Base-by-base conservation (phyloP, 2,797 vertebrate species). In the Philypnodon macrostomus region DNA sequence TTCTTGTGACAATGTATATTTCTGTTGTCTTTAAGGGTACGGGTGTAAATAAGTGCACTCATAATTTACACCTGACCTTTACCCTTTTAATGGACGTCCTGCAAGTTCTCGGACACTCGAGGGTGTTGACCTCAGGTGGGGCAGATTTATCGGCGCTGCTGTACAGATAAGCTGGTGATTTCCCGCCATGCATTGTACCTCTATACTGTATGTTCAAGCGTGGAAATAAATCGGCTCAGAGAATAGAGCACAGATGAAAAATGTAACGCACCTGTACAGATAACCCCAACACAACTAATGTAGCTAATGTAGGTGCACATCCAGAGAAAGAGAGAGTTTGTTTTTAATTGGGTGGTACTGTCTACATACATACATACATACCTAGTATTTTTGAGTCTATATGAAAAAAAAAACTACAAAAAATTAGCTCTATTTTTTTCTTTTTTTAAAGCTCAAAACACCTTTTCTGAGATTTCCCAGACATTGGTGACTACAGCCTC, bases 41-140 rank as follows among this genome's bases (percentile, higher is more conserved):
- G 36, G 34, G 29, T 24, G 40, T 56, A 62, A 58, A 62, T 61
- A 31, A 53, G 17, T 17, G 15, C 5, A 76, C 73, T 59, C 41
- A 47, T 51, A 59, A 44, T 38, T 69, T 34, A 26, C 37, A 44
- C n/a, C 49, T 69, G 46, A 14, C 45, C 34, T 73, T 75, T 63
- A 55, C 41, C 64, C 53, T 65, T 66, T 69, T 44, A 76, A 73
- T 68, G 40, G 60, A 70, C 62, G 54, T 68, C 47, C 36, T 2
- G 44, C 36, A 53, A 74, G 77, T 77, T 34, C 30, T 44, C 12
- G 15, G 36, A 69, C 52, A 41, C 51, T 17, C 29, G 2, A 11
- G 37, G 51, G 37, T 19, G 34, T 37, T 67, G 55, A 76, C 44
- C 63, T 55, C 23, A 2, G 24, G 55, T 42, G 52, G 30, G 52